Evolutionary conservation across 1,140 invertebrate genomes (phyloP), one percentile per base, ranked within the genome.

Genomic region (Aplysia californica): DNA sequence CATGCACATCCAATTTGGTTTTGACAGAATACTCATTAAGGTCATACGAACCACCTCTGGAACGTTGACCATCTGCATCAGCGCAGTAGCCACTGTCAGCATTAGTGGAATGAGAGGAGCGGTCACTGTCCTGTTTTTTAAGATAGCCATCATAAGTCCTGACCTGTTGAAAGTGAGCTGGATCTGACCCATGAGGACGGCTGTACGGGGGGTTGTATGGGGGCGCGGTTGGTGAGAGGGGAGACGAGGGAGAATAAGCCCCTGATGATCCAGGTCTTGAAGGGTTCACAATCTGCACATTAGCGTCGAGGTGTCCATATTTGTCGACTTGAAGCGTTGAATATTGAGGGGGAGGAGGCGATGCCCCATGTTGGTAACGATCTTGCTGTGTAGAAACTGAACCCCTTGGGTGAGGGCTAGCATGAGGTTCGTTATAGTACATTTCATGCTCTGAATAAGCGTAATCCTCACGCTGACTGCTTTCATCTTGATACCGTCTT

Each of bases 71-170:
- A n/a, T 81, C 80, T 64, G 58, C 69, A 31, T 76, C 80, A 18
- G 76, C 64, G 36, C 73, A 69, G 39, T 77, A 75, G 23, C 80
- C 80, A 64, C 80, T 81, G 75, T 81, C 80, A 26, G 80, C 72
- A 38, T 41, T 64, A 1, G 69, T 71, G 10, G 77, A 77, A 0
- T 75, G 66, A 26, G 75, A 77, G 0, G 77, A 81, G 10, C 77
- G 36, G 36, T 81, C 77, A 67, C 77, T 79, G 21, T 77, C 80
- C 21, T 74, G 70, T 58, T 77, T 73, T 18, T 70, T 64, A 18
- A 77, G 67, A 41, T 21, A 31, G 0, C n/a, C 44, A 44, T 58
- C 4, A 36, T 69, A 70, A 35, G 15, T n/a, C n/a, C n/a, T n/a
- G n/a, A n/a, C n/a, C n/a, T n/a, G n/a, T n/a, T n/a, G n/a, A 26